Base-by-base conservation (phyloP, 2,797 vertebrate species). In the Enteromius anoplus region DNA sequence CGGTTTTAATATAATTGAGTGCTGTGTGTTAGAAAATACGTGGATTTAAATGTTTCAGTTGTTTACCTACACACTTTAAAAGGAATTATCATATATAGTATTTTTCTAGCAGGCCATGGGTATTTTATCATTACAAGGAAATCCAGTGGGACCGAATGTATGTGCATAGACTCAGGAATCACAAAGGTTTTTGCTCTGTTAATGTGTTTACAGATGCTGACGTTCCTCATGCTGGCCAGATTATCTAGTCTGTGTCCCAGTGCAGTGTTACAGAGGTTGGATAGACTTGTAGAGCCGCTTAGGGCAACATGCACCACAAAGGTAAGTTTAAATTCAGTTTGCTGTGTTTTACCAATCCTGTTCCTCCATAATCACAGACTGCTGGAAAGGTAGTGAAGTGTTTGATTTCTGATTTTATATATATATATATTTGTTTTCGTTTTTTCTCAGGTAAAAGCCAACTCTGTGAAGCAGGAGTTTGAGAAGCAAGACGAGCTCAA, bases 401-500 rank as follows among this genome's bases (percentile, higher is more conserved):
- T 77, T 77, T 77, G n/a, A 77, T 77, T 62, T 78, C 26, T 60
- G 23, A 58, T 60, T 42, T 40, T 45, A 45, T 47, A 47, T 47
- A 3, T 47, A 4, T 40, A 40, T 40, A 0, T 37, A 6, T 37
- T 37, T 6, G 1, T 37, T 34, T 34, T 45, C n/a, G n/a, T 47
- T 14, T 14, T 47, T 47, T 42, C n/a, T 0, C 90, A 99, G 98
- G 97, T 99, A 85, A 99, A 99, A 92, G 98, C 97, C 0, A 99
- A 99, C 92, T 99, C 97, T 0, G 98, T 99, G 90, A 99, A 99
- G 91, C 98, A 99, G 90, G 98, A 99, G 91, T 99, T 99, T 85
- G 98, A 99, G 93, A 99, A 99, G 90, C 98, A 99, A 93, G 98
- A 99, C 70, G 98, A 99, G 95, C 92, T 99, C 89, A 99, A 99